Conservation (phyloP, 1,140 invertebrate genomes). For the Calephelis virginiensis region DNA sequence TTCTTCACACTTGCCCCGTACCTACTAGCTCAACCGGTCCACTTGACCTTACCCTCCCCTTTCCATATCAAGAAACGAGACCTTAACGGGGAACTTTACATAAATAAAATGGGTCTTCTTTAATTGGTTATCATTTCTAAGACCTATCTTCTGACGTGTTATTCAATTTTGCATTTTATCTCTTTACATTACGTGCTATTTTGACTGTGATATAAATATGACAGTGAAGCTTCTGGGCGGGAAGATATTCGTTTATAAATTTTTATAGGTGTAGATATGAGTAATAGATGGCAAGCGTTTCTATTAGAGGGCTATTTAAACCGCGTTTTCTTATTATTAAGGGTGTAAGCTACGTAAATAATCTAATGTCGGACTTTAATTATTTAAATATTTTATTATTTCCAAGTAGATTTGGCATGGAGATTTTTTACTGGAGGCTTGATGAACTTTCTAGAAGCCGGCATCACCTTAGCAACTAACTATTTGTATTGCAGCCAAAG, state of each 20-base stretch:
- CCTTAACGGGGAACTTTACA: slow-evolving; percentile 23
- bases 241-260: slow-evolving; percentile 54
- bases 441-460: too few species aligned
- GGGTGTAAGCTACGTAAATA: neutral
- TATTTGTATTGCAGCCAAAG: too few species aligned
- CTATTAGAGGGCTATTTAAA: slow-evolving; percentile 39
- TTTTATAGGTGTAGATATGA: slow-evolving; percentile 46
- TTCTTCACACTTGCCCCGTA: slow-evolving; percentile 68
- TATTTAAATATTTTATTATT: neutral
- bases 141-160: slow-evolving; percentile 22
- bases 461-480: too few species aligned
- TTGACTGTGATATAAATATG: slow-evolving; percentile 23
- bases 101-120: slow-evolving; percentile 32
- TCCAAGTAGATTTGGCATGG: too few species aligned
- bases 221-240: slow-evolving; percentile 46
- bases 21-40: slow-evolving; percentile 56
- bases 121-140: slow-evolving; percentile 40
- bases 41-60: slow-evolving; percentile 37
- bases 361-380: neutral
- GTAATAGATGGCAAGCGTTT: slow-evolving; percentile 38
- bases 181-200: slow-evolving; percentile 21
- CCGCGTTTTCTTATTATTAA: neutral
- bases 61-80: slow-evolving; percentile 11
- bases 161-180: slow-evolving; percentile 29
- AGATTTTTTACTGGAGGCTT: too few species aligned